Evolutionary conservation across 2,888 invertebrate genomes (phyloP).

Genomic region (Cheilosia scutellata): DNA sequence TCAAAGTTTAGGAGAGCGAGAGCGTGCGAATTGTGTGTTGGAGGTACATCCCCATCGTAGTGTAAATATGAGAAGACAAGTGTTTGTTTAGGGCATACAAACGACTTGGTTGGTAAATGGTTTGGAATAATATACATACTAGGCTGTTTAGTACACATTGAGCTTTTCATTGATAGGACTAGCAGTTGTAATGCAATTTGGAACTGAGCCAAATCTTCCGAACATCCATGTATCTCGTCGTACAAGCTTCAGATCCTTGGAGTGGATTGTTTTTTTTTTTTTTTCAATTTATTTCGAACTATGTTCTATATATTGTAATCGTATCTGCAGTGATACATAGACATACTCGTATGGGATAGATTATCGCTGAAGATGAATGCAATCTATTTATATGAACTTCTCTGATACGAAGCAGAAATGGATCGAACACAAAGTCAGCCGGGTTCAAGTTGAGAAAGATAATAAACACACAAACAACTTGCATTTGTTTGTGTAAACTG

Average conservation of each 20-base stretch:
- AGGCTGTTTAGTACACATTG: constrained; percentile 13
- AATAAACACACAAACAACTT: neutral
- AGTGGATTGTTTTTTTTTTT: neutral
- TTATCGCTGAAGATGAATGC: neutral
- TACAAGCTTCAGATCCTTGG: too few relatives aligned
- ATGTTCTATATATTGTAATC: too few relatives aligned
- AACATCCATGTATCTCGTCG: too few relatives aligned
- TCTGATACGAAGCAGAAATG: neutral
- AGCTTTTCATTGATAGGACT: constrained; percentile 71
- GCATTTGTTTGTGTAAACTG: too few relatives aligned
- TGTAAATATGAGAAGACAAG: constrained; percentile 11
- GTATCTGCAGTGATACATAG: too few relatives aligned
- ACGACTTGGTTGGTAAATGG: constrained; percentile 22
- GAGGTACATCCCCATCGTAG: neutral
- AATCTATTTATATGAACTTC: neutral
- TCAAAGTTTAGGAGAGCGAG: constrained; percentile 56
- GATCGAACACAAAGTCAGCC: neutral
- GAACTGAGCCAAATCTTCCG: neutral
- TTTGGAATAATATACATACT: constrained; percentile 43
- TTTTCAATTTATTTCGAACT: neutral
- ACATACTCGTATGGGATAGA: too few relatives aligned
- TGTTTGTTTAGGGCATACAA: constrained; percentile 24
- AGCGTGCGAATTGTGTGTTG: constrained; percentile 1
- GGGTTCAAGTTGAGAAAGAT: neutral
- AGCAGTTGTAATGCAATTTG: constrained; percentile 1